These are phyloP conservation scores for Callinectes sapidus DNA, from an alignment of 2,888 invertebrate genomes.

Conservation along the genomic window DNA sequence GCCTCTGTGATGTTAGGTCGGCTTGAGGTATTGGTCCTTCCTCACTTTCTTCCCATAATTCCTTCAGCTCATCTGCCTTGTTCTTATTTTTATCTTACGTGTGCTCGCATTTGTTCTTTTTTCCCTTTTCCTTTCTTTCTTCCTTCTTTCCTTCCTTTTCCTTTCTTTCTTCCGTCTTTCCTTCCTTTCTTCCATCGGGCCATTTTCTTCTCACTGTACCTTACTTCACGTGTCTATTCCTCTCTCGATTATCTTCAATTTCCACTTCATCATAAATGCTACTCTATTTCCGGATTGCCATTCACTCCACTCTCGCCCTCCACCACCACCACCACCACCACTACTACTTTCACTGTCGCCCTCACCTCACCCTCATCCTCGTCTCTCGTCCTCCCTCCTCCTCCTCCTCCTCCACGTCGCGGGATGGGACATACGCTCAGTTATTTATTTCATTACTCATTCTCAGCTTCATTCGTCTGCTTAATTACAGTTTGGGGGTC, in stretches of 20 bases:
- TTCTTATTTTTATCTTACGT: neutral
- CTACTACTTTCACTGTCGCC: neutral
- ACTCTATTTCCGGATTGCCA: neutral
- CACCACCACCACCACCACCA: too few species aligned
- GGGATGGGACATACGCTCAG: neutral
- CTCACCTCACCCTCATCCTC: neutral
- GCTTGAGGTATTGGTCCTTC: neutral
- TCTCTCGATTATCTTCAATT: neutral
- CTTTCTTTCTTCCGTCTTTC: neutral
- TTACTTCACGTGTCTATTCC: neutral
- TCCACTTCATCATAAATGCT: neutral
- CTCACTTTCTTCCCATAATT: neutral
- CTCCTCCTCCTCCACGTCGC: neutral
- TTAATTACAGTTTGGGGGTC: slow-evolving; percentile 19
- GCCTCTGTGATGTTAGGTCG: neutral
- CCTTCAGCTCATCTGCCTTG: neutral
- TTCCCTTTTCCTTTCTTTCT: neutral
- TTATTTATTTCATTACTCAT: slow-evolving; percentile 31
- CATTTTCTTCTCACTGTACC: neutral
- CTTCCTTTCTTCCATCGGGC: neutral
- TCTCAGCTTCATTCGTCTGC: slow-evolving; percentile 2
- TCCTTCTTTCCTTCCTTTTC: neutral
- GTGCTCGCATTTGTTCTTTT: too few species aligned
- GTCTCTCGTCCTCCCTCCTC: neutral
- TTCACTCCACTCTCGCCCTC: neutral